Percentiles rank a stretch among this genome's conserved stretches.
These are phyloP conservation scores for Drosophila mimetica DNA, from an alignment of 2,888 invertebrate species.

Conservation along the genomic window DNA sequence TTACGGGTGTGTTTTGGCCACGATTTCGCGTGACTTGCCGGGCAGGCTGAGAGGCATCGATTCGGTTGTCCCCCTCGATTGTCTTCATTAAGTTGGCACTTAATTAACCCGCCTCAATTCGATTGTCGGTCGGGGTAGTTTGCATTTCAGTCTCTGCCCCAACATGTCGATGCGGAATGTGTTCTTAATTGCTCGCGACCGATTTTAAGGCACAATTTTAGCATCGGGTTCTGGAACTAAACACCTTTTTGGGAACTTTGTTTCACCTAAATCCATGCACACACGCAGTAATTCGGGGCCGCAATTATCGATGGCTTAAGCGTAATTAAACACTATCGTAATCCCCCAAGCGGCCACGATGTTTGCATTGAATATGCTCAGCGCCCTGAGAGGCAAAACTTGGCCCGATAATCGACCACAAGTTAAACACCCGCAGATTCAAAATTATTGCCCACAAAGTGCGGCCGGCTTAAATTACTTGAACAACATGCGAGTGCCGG, in stretches of 20 bases:
- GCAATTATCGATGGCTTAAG: constrained; percentile 15
- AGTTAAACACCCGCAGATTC: constrained; percentile 45
- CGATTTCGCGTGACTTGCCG: constrained; percentile 25
- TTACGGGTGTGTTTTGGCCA: constrained; percentile 22
- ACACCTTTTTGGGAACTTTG: neutral
- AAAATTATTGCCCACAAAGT: constrained; percentile 35
- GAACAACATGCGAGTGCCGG: constrained; percentile 24
- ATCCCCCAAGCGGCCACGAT: constrained; percentile 20
- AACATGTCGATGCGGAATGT: constrained; percentile 11
- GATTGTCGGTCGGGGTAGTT: constrained; percentile 22
- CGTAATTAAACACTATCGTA: constrained; percentile 26
- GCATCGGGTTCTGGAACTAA: neutral
- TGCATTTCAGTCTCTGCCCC: constrained; percentile 1
- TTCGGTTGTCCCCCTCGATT: constrained; percentile 38
- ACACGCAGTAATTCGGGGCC: neutral
- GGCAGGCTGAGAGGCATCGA: constrained; percentile 26
- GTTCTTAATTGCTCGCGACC: constrained; percentile 1
- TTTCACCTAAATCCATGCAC: neutral
- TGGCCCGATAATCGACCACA: constrained; percentile 43
- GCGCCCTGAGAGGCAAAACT: constrained; percentile 39
- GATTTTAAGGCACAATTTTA: neutral
- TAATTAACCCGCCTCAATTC: constrained; percentile 49
- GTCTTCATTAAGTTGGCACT: constrained; percentile 61
- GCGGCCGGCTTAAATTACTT: constrained; percentile 42
- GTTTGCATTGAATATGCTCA: constrained; percentile 34